Evolutionary conservation across 2,888 invertebrate genomes (phyloP).

Genomic region (Scaptomyza reducta): DNA sequence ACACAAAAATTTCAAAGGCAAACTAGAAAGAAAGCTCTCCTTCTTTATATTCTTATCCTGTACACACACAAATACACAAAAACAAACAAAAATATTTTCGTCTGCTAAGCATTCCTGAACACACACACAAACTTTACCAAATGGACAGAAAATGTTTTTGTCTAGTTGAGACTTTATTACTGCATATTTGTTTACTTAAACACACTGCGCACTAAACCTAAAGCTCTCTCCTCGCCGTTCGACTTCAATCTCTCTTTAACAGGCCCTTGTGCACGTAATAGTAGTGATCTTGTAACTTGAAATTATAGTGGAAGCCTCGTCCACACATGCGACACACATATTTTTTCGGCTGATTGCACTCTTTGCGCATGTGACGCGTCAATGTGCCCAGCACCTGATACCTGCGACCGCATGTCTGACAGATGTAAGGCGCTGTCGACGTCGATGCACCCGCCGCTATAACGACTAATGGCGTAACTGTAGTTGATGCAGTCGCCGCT

Average conservation of each 20-base stretch:
- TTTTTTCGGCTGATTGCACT: constrained; percentile 83
- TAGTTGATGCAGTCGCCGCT: constrained; percentile 15
- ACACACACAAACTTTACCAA: background rate
- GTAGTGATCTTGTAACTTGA: constrained; percentile 81
- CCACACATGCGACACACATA: constrained; percentile 81
- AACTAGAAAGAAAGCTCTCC: constrained; percentile 6
- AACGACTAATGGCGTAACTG: constrained; percentile 6
- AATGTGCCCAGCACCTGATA: constrained; percentile 79
- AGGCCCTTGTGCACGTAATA: constrained; percentile 75
- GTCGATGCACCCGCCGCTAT: constrained; percentile 11
- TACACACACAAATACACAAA: background rate
- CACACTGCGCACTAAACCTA: constrained; percentile 18
- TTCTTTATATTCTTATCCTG: background rate
- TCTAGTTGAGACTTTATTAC: constrained; percentile 29
- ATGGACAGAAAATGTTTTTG: constrained; percentile 8
- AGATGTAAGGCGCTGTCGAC: constrained; percentile 67
- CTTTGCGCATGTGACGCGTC: constrained; percentile 86
- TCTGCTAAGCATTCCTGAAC: background rate
- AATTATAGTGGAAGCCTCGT: constrained; percentile 83
- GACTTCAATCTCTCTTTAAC: constrained; percentile 42
- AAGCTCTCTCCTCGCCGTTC: constrained; percentile 2
- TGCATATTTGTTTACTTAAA: constrained; percentile 6
- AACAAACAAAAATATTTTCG: background rate
- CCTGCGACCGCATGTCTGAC: constrained; percentile 77
- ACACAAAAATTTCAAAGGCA: constrained; percentile 39